Base-by-base conservation (phyloP, 1,140 invertebrate species). In the Zaprionus africanus region DNA sequence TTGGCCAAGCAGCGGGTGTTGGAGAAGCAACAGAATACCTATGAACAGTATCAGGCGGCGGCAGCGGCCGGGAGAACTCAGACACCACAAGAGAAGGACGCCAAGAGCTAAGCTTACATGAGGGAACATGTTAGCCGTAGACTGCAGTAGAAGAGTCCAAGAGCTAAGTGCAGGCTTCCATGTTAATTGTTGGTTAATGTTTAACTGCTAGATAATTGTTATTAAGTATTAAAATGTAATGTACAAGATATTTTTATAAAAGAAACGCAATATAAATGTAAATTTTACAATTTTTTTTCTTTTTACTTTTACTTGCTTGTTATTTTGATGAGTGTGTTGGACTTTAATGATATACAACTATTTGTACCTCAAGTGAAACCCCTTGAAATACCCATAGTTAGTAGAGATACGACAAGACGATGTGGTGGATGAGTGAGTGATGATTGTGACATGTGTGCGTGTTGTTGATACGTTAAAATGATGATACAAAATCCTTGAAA, bases 251-350 rank as follows among this genome's bases (percentile, higher is more conserved):
- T 28, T 46, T 49, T 24, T 15, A 1, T 22, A 59, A 13, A 24
- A 28, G 1, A 26, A 61, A 49, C 11, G 49, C 31, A 46, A 77
- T 53, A 13, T 13, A 9, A 38, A 2, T 54, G 7, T 5, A 2
- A 49, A 38, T 85, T 86, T 83, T 87, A 62, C 80, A 24, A 80
- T 87, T 87, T 87, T 87, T 86, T 86, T 77, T 34, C 9, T 34
- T 86, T 85, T 86, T 88, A 81, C 82, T 79, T 90, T 90, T 73
- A 80, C 82, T 90, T 90, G 85, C 85, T 90, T 90, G 85, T 90
- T 90, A 90, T 90, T 80, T 90, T 82, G 53, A 87, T 87, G 83
- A 87, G 81, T 74, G 66, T 78, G 81, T 82, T 51, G 41, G 31
- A 49, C 43, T 65, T 70, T 28, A 65, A 79, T 90, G 85, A 77